A percentile compares a stretch with the other conserved stretches of the same genome.
phyloP scores from a whole-genome alignment of 2,113 vertebrate species.

The Lepus timidus region DNA sequence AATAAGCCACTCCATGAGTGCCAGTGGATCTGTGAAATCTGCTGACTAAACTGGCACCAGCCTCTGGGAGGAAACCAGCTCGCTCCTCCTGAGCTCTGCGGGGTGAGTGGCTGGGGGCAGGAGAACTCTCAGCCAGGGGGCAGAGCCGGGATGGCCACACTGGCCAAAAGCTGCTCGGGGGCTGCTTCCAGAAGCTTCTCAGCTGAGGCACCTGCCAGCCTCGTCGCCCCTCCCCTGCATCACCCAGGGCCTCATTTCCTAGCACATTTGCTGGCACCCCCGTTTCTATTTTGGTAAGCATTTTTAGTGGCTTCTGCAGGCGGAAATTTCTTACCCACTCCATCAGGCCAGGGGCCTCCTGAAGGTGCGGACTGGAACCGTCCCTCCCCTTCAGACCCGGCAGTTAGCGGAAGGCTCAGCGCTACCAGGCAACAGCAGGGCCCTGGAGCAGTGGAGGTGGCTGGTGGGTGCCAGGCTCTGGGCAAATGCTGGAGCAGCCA shows the following conservation, averaged over 20 bases:
- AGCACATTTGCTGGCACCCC: constrained; percentile 63
- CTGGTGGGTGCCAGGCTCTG: neutral
- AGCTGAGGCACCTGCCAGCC: constrained; percentile 38
- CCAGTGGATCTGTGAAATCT: constrained; percentile 86
- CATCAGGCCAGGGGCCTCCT: constrained; percentile 65
- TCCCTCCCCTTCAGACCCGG: neutral
- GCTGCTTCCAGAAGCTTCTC: constrained; percentile 32
- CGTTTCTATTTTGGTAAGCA: constrained; percentile 78
- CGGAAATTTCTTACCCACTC: constrained; percentile 51
- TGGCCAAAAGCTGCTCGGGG: neutral
- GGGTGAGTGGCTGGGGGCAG: neutral
- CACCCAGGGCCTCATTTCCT: constrained; percentile 57
- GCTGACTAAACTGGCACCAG: constrained; percentile 85
- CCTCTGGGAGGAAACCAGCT: constrained; percentile 80
- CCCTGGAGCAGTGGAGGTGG: neutral
- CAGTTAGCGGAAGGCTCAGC: neutral
- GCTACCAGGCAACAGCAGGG: neutral
- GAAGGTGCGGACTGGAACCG: constrained; percentile 72
- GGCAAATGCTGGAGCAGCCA: neutral
- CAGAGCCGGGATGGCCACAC: neutral
- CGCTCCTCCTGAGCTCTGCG: constrained; percentile 60
- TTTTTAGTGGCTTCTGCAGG: constrained; percentile 72
- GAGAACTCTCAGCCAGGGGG: constrained; percentile 14
- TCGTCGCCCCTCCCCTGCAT: constrained; percentile 43
- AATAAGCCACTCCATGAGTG: constrained; percentile 82